A percentile compares a stretch with the other conserved stretches of the same genome.
phyloP scores from a whole-genome alignment of 2,797 vertebrate genomes.

The Chelon auratus region DNA sequence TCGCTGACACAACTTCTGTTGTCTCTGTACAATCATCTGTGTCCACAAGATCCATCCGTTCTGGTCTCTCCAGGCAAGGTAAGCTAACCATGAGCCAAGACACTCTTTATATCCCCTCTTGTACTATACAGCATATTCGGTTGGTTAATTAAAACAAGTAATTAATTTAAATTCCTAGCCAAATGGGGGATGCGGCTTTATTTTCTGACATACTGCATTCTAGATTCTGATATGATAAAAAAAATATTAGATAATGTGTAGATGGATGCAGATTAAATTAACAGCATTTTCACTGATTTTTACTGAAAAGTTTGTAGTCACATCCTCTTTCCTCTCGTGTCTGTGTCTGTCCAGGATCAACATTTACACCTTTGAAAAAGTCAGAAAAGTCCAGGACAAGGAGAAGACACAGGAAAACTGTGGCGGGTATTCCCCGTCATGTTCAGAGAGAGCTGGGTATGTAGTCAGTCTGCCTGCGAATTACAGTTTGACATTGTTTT shows the following conservation, averaged over 20 bases:
- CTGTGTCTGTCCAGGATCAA: conserved; percentile 74
- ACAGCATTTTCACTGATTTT: neutral
- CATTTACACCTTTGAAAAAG: conserved; percentile 84
- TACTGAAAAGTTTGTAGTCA: neutral
- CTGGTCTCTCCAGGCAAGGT: conserved; percentile 87
- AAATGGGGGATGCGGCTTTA: neutral
- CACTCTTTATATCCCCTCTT: neutral
- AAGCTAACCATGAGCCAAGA: conserved; percentile 19
- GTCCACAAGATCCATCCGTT: conserved; percentile 82
- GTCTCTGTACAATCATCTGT: conserved; percentile 78
- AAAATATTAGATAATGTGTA: neutral
- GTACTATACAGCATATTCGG: too few relatives aligned
- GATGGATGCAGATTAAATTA: neutral
- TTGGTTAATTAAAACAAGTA: neutral
- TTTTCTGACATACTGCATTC: neutral
- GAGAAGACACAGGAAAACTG: conserved; percentile 86
- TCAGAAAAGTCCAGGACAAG: conserved; percentile 78
- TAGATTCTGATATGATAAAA: neutral
- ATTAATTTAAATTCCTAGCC: neutral
- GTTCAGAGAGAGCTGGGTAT: conserved; percentile 94
- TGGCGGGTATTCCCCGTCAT: conserved; percentile 91
- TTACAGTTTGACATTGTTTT: neutral
- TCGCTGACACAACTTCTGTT: conserved; percentile 77
- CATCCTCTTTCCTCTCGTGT: neutral
- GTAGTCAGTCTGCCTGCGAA: conserved; percentile 4